Conservation (phyloP, 1,140 invertebrate genomes). For the Kradibia gibbosae region DNA sequence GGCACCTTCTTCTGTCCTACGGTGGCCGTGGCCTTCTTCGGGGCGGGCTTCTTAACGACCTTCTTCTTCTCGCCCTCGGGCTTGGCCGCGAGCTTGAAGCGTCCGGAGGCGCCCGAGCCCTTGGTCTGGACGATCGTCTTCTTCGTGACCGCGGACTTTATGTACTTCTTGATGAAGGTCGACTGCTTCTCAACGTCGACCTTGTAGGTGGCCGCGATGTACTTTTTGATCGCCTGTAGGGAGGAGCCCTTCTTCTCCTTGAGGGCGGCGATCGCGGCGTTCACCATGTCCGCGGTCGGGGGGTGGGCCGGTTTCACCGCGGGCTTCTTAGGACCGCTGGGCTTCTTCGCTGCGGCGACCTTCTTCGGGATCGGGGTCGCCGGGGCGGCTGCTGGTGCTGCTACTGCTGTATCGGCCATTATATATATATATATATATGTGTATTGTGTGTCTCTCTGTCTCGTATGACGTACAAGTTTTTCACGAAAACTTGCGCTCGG, state of each 20-base stretch:
- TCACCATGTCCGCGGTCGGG: slow-evolving; percentile 67
- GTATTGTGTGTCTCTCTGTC: too few relatives aligned
- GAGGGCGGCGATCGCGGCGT: slow-evolving; percentile 71
- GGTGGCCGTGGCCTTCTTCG: slow-evolving; percentile 51
- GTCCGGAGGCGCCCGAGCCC: slow-evolving; percentile 70
- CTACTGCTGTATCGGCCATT: background rate
- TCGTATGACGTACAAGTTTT: background rate
- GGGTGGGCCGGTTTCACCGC: slow-evolving; percentile 59
- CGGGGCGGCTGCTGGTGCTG: background rate
- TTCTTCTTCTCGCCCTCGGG: slow-evolving; percentile 10
- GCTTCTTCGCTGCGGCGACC: background rate
- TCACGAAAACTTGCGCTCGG: background rate
- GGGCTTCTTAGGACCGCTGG: slow-evolving; percentile 46
- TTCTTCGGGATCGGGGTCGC: too few relatives aligned
- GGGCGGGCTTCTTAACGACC: slow-evolving; percentile 26
- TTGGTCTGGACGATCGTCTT: slow-evolving; percentile 67
- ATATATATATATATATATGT: too few relatives aligned
- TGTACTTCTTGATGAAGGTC: slow-evolving; percentile 67
- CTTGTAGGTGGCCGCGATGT: slow-evolving; percentile 71
- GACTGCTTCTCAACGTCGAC: slow-evolving; percentile 69
- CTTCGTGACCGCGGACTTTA: slow-evolving; percentile 66
- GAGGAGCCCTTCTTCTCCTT: slow-evolving; percentile 75
- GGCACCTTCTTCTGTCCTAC: slow-evolving; percentile 49
- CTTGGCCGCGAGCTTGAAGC: slow-evolving; percentile 65
- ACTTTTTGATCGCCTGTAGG: slow-evolving; percentile 75